Evolutionary conservation across 2,113 vertebrate genomes (phyloP).

Genomic region (Chionodraco myersi): DNA sequence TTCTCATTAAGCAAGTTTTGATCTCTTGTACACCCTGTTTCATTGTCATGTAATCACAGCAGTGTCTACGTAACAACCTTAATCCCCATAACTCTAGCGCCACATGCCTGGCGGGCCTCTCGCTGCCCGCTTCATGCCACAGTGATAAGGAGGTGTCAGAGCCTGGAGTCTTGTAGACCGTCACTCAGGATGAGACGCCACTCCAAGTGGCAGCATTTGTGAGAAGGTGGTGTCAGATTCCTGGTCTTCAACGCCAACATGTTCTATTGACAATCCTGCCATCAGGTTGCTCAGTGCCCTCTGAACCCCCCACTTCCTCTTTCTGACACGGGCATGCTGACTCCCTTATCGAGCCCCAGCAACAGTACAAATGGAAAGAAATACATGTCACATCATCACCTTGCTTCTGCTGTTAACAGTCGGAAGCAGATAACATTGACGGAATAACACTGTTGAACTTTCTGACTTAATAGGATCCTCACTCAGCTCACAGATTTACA

Average conservation of each 20-base stretch:
- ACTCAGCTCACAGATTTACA: slow-evolving; percentile 36
- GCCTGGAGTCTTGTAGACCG: slow-evolving; percentile 86
- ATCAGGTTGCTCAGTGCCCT: slow-evolving; percentile 55
- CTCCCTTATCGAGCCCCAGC: slow-evolving; percentile 66
- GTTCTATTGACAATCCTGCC: slow-evolving; percentile 66
- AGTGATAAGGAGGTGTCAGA: slow-evolving; percentile 93
- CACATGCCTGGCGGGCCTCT: slow-evolving; percentile 85
- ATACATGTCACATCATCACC: slow-evolving; percentile 75
- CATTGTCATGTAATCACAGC: slow-evolving; percentile 58
- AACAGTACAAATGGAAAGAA: slow-evolving; percentile 76
- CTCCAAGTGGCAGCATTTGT: slow-evolving; percentile 80
- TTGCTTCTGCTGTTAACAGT: slow-evolving; percentile 71
- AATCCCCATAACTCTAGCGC: slow-evolving; percentile 63
- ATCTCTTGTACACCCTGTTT: slow-evolving; percentile 25
- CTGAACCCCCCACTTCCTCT: slow-evolving; percentile 70
- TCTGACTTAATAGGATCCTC: slow-evolving; percentile 47
- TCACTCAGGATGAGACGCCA: slow-evolving; percentile 84
- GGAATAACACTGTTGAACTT: slow-evolving; percentile 64
- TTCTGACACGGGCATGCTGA: slow-evolving; percentile 63
- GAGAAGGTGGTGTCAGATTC: slow-evolving; percentile 84
- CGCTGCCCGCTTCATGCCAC: slow-evolving; percentile 70
- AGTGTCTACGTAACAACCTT: slow-evolving; percentile 55
- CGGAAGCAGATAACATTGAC: slow-evolving; percentile 70
- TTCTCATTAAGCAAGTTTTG: slow-evolving; percentile 24
- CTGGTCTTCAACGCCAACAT: slow-evolving; percentile 70